Conservation (phyloP, 1,140 invertebrate species). For the Paraescarpia echinospica region DNA sequence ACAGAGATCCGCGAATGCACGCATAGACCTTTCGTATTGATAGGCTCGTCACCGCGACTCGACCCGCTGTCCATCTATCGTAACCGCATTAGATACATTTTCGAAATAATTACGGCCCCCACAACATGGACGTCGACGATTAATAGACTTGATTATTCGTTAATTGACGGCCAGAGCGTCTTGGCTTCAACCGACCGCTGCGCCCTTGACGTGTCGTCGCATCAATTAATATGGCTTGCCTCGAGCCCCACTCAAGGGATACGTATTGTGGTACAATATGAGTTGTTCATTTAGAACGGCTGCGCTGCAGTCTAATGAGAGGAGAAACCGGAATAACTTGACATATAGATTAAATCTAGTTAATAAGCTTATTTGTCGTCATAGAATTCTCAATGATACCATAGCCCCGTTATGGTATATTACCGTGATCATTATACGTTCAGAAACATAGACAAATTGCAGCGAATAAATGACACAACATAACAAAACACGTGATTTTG, state of each 20-base stretch:
- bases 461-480: background rate
- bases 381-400: background rate
- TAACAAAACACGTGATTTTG: background rate
- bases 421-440: too few species aligned
- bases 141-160: background rate
- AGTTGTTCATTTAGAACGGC: background rate
- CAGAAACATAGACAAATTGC: background rate
- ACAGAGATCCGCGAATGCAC: background rate
- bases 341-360: background rate
- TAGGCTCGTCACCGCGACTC: background rate
- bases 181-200: background rate
- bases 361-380: background rate
- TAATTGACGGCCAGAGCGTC: background rate
- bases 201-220: background rate
- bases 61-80: background rate
- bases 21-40: background rate
- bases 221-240: background rate
- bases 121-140: background rate
- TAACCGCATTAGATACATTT: background rate
- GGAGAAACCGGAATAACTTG: background rate
- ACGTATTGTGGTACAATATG: background rate
- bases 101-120: background rate
- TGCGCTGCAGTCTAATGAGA: background rate
- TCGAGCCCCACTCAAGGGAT: background rate
- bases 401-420: background rate